A percentile compares a stretch with the other conserved stretches of the same genome.
phyloP scores from a whole-genome alignment of 1,140 invertebrate genomes.

The Sycobia sp. region DNA sequence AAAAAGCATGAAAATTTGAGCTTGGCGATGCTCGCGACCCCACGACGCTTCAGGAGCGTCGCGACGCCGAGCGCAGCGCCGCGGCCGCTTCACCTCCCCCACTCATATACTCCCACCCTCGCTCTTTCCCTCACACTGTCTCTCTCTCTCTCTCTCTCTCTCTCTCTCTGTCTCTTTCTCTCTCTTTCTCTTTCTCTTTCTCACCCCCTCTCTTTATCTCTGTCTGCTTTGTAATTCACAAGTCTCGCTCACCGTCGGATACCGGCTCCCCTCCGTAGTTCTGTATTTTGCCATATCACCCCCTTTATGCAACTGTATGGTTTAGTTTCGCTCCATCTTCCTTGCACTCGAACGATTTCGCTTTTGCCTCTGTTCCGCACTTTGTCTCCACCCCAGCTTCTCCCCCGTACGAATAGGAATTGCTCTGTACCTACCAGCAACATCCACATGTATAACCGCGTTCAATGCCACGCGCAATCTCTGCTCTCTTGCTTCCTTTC shows the following conservation, averaged over 20 bases:
- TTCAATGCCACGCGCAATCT: slow-evolving; percentile 13
- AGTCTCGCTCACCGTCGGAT: too few relatives aligned
- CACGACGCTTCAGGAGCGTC: slow-evolving; percentile 28
- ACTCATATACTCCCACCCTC: neutral
- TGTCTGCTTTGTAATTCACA: neutral
- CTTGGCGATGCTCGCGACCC: slow-evolving; percentile 34
- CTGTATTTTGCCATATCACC: too few relatives aligned
- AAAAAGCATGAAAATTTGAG: slow-evolving; percentile 30
- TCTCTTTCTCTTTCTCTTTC: neutral
- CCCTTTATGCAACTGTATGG: too few relatives aligned
- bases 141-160: neutral
- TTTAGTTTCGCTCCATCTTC: too few relatives aligned
- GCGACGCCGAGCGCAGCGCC: slow-evolving; percentile 23
- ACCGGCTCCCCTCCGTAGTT: too few relatives aligned
- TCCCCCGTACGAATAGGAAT: neutral
- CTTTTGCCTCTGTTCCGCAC: neutral
- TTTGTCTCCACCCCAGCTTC: neutral
- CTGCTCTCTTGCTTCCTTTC: neutral
- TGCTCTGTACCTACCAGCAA: slow-evolving; percentile 1
- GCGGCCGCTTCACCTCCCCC: slow-evolving; percentile 12
- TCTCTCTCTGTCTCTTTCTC: neutral
- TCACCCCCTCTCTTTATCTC: neutral
- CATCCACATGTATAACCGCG: neutral
- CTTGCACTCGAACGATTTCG: neutral
- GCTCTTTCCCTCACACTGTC: neutral